Base-by-base conservation (phyloP, 1,140 invertebrate genomes). In the Leptinotarsa lineolata region DNA sequence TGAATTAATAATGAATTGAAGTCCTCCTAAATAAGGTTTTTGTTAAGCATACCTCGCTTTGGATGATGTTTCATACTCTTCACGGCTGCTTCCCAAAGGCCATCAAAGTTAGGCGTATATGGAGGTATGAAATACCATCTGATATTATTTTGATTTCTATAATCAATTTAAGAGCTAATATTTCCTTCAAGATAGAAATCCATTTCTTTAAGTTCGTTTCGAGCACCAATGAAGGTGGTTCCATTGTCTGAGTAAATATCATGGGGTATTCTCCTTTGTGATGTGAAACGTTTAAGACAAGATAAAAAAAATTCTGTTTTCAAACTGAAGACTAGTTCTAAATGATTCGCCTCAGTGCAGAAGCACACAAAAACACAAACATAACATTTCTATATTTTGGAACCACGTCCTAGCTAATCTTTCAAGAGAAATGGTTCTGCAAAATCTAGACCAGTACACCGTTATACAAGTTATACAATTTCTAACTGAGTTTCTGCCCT, bases 251-350 rank as follows among this genome's bases (percentile, higher is more conserved):
- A 73, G 18, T 60, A 70, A 15, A 73, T 60, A 11, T 61, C 6
- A 5, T 13, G 6, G 13, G 60, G 72, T 15, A 21, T 39, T 18
- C 80, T 80, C 58, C 78, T 30, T 64, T 80, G 45, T 2, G 77
- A 72, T 13, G 82, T 75, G 72, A 85, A 84, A 39, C 81, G 46
- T 66, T 75, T 74, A 13, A 82, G 73, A 13, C 72, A 72, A 20
- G 75, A 45, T 18, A 85, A 21, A 70, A 81, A 84, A 21, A 48
- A 67, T 5, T 77, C 74, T n/a, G 81, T 78, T 20, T 65, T 73
- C 16, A 85, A 70, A 60, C 76, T 72, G 12, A 39, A 66, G n/a
- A 81, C 79, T 2, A 81, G 45, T 72, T 84, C 82, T 22, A 84
- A 61, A 68, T 84, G 81, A 2, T 82, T 66, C 1, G 82, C 80